Base-by-base conservation (phyloP, 1,140 invertebrate species). In the Diploscapter pachys region DNA sequence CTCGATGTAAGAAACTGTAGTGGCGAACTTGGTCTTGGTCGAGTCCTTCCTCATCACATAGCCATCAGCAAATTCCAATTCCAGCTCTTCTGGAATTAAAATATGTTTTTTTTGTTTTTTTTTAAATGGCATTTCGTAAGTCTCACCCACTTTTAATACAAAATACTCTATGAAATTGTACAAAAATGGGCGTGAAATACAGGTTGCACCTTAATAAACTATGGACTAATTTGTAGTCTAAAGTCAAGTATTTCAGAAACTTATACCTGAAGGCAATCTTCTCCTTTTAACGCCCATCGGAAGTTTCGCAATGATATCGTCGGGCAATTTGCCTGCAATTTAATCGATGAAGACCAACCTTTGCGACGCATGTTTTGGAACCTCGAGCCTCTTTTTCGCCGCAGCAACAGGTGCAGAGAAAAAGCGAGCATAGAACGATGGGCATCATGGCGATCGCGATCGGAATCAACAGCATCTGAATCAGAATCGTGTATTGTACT, bases 381-480 rank as follows among this genome's bases (percentile, higher is more conserved):
- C 68, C 80, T 53, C 80, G 57, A 4, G 69, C 64, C 55, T 80
- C 80, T 63, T 80, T 81, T 48, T 75, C 75, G 51, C 80, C 80
- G 70, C 79, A 80, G 51, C 68, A 80, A 49, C 80, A 80, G 9
- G 71, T 76, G 54, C 80, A 81, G 4, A 80, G 31, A 6, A 80
- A 69, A 3, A 80, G 71, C 31, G 76, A 63, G 51, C 77, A 75
- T 4, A 80, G 64, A 4, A 70, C 75, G 48, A 81, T n/a, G 6
- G 80, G 80, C 31, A 80, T 80, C 63, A 81, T 76, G 8, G 75
- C 70, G 59, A 80, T 80, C 4, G 79, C 72, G 5, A 81, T n/a
- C 13, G 80, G 80, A 72, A 80, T 80, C 5, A 80, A 50, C 48
- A 80, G 50, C 63, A 80, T 62, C 56, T 80, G 79, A 11, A 81